Conservation (phyloP, 2,113 vertebrate species). For the Turdus rufiventris region DNA sequence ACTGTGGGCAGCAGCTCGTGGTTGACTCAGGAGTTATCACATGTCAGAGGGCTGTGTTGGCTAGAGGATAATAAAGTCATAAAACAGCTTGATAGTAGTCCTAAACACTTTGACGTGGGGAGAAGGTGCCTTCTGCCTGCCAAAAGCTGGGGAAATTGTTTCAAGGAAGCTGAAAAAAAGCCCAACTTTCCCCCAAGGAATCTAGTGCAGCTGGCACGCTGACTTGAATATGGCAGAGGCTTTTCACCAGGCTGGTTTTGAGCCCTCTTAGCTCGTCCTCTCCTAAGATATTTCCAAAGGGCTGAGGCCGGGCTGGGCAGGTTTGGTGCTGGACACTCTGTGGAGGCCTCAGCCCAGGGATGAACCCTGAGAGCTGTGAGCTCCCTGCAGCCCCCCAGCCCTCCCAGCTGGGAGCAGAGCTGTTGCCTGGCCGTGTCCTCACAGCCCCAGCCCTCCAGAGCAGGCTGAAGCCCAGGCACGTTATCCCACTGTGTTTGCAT, state of each 20-base stretch:
- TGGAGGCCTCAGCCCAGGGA: not conserved
- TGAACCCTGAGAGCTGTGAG: not conserved
- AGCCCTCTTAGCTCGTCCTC: not conserved
- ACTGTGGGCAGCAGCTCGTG: conserved; percentile 31
- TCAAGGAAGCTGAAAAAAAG: not conserved
- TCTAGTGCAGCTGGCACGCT: fast-evolving
- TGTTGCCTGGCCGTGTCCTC: not conserved
- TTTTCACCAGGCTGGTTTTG: not conserved
- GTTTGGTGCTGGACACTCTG: not conserved
- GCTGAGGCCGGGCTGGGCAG: not conserved
- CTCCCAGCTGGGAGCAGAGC: not conserved
- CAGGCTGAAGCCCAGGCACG: not conserved
- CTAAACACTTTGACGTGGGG: not conserved
- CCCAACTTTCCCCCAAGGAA: not conserved
- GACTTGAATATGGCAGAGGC: not conserved
- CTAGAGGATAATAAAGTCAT: not conserved
- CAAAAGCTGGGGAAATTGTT: not conserved
- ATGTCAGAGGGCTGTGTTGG: not conserved
- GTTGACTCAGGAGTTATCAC: conserved; percentile 48
- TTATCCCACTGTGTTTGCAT: not conserved
- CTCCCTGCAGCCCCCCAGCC: not conserved
- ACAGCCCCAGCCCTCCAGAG: not conserved
- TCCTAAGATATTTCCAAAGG: not conserved
- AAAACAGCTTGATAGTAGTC: not conserved
- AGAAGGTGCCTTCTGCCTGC: not conserved